A percentile compares a stretch with the other conserved stretches of the same genome.
Conservation (phyloP, 2,113 vertebrate species). For the Axis porcinus region DNA sequence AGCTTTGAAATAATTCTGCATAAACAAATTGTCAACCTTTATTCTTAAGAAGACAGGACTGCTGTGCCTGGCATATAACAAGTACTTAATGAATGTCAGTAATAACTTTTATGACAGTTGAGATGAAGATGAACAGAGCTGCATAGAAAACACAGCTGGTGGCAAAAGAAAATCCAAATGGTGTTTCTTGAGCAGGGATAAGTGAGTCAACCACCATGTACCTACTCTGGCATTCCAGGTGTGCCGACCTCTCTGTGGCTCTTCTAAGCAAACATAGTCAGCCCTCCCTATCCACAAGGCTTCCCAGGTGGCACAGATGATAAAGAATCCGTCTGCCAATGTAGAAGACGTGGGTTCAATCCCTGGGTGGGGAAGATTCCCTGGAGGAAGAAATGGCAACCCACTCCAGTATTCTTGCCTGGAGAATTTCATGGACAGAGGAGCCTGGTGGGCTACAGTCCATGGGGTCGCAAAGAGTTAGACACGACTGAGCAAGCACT, state of each 20-base stretch:
- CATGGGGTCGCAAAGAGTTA: not conserved
- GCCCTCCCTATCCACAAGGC: not conserved
- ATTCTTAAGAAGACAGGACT: not conserved
- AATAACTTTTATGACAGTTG: not conserved
- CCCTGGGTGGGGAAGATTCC: not conserved
- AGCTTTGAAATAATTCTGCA: not conserved
- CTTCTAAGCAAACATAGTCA: not conserved
- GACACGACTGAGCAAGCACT: not conserved
- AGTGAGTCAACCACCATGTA: not conserved
- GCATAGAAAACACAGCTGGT: not conserved
- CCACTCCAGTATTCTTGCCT: not conserved
- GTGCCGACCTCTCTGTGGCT: not conserved
- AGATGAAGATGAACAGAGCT: not conserved
- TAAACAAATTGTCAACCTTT: not conserved
- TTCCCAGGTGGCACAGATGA: not conserved
- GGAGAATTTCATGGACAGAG: not conserved
- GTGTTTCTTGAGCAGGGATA: not conserved
- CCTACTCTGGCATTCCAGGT: too few species aligned
- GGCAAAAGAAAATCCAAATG: not conserved
- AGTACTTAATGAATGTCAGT: not conserved
- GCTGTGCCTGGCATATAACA: not conserved
- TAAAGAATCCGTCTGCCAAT: not conserved
- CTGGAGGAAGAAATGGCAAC: not conserved
- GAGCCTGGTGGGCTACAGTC: not conserved
- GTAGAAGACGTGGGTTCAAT: not conserved